Conservation (phyloP, 2,797 vertebrate species). For the Paratrypauchen microcephalus region DNA sequence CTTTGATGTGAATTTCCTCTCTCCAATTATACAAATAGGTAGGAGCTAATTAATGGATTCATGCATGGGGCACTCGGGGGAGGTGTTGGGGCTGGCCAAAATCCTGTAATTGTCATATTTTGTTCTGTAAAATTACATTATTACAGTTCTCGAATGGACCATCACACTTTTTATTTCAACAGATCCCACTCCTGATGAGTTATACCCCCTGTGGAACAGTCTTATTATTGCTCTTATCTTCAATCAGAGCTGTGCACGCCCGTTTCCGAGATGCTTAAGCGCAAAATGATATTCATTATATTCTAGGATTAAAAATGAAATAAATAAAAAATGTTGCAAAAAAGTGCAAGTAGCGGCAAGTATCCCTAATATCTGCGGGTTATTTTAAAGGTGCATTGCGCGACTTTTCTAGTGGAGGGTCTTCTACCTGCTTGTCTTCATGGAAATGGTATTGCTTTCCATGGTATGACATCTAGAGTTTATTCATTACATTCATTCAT, state of each 20-base stretch:
- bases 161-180: neutral
- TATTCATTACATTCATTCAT: no score
- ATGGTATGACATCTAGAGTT: no score
- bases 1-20: constrained; percentile 24
- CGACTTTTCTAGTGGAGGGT: no score
- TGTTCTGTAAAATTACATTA: constrained; percentile 1
- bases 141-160: neutral
- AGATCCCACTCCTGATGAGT: neutral
- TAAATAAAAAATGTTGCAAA: no score
- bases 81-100: constrained; percentile 8
- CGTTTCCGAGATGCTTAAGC: neutral
- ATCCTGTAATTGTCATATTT: constrained; percentile 4
- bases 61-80: constrained; percentile 15
- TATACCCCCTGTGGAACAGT: neutral
- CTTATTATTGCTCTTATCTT: neutral
- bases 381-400: no score
- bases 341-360: no score
- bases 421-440: no score
- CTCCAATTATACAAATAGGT: constrained; percentile 11
- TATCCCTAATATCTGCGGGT: no score
- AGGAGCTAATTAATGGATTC: constrained; percentile 19
- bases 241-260: neutral
- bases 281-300: constrained; percentile 14
- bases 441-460: no score
- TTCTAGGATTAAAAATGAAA: no score